Base-by-base conservation (phyloP, 2,113 vertebrate genomes). In the Scatophagus argus region DNA sequence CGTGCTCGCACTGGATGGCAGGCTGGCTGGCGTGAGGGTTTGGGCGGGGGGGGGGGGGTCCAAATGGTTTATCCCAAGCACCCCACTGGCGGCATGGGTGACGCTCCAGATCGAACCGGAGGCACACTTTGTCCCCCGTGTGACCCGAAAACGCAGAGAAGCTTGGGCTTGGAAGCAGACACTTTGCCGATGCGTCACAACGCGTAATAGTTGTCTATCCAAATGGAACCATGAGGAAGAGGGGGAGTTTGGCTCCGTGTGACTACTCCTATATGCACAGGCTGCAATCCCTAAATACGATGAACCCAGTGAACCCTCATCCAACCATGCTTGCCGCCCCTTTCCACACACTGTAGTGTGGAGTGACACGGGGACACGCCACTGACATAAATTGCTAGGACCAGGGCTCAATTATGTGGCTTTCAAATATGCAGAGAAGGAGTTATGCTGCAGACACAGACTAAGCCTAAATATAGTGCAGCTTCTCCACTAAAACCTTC, bases 261-360 rank as follows among this genome's bases (percentile, higher is more conserved):
- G 61, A 62, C 73, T 76, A 65, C 52, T 65, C 36, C 49, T 78
- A 27, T 21, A 62, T 52, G 19, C 74, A 79, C 21, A 65, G 34
- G 39, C 66, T 84, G 55, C 75, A 75, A 49, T 75, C 62, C 75
- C 54, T 66, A 73, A 84, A 86, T 62, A 63, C 66, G 36, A 38
- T 87, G 91, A 92, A 94, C 92, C 77, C 91, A 77, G 54, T 93
- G 91, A 94, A 93, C 93, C 85, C 69, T 51, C 12, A 58, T 65
- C 69, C 84, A 63, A 66, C 52, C 80, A 71, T 31, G 56, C 71
- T 83, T 74, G 21, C 87, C 68, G 73, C 88, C 90, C 88, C 72
- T 66, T 77, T 83, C 80, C 67, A 79, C 88, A 56, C 85, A 56
- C 79, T 76, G 85, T 64, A 65, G 82, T 19, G 82, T 70, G 88